Conservation (phyloP, 2,797 vertebrate genomes). For the Podarcis lilfordi region DNA sequence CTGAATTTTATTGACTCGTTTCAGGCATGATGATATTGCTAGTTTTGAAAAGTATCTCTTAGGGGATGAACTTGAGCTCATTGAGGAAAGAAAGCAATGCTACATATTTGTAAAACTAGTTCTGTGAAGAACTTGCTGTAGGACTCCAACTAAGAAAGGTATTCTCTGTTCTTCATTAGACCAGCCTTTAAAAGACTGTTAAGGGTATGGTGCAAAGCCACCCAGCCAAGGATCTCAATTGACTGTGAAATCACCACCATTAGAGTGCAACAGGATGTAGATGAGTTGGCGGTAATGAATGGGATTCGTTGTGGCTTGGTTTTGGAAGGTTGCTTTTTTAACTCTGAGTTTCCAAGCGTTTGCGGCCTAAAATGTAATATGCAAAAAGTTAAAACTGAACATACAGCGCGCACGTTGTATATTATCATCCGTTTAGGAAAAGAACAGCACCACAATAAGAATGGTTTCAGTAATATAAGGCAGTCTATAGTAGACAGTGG, state of each 20-base stretch:
- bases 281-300: background rate
- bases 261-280: conserved; percentile 25
- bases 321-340: background rate
- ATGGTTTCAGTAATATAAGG: background rate
- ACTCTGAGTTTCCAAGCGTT: background rate
- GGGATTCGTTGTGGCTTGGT: background rate
- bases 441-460: background rate
- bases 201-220: background rate
- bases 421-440: background rate
- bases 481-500: background rate
- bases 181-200: conserved; percentile 8
- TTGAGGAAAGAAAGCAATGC: background rate
- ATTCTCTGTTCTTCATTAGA: background rate
- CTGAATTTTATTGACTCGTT: background rate
- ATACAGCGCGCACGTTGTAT: background rate
- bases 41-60: background rate
- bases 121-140: background rate
- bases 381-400: conserved; percentile 1
- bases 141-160: conserved; percentile 12
- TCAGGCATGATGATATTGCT: background rate
- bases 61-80: background rate
- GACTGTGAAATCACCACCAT: conserved; percentile 12
- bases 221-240: background rate
- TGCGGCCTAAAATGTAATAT: background rate
- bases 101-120: background rate